Percentiles rank a stretch among this genome's conserved stretches.
Evolutionary conservation across 2,797 vertebrate genomes (phyloP).

Genomic region (Chelmon rostratus): DNA sequence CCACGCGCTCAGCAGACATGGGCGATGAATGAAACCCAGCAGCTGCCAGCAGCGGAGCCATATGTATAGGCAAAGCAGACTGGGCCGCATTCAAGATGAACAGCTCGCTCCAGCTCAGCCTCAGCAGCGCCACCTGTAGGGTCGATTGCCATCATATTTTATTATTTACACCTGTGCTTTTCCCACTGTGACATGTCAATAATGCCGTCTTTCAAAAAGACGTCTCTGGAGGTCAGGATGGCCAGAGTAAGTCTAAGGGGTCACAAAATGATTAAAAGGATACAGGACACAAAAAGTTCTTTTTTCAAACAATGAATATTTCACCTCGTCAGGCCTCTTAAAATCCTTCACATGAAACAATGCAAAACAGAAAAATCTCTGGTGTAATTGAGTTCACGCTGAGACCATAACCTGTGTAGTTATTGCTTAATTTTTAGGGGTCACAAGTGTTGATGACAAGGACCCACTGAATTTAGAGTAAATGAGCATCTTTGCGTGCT

Average conservation of each 20-base stretch:
- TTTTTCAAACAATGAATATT: too few relatives aligned
- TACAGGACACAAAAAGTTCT: too few relatives aligned
- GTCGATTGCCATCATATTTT: not conserved
- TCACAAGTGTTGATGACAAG: not conserved
- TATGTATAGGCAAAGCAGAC: conserved; percentile 94
- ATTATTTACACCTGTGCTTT: not conserved
- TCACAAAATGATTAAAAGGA: not conserved
- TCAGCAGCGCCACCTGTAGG: conserved; percentile 89
- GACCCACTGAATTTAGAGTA: not conserved
- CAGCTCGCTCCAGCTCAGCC: conserved; percentile 97
- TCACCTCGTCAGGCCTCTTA: not conserved
- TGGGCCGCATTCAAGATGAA: conserved; percentile 97
- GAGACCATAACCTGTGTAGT: too few relatives aligned
- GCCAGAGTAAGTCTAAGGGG: too few relatives aligned
- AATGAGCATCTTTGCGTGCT: not conserved
- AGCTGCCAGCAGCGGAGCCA: conserved; percentile 94
- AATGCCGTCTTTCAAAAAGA: not conserved
- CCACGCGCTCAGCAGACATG: conserved; percentile 95
- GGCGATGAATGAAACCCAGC: conserved; percentile 95
- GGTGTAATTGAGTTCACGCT: too few relatives aligned
- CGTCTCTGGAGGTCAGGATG: too few relatives aligned
- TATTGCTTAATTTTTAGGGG: not conserved
- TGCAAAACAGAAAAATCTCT: not conserved
- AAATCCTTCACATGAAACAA: not conserved
- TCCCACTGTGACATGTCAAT: not conserved